Conservation (phyloP, 2,888 invertebrate genomes). For the Operophtera brumata region DNA sequence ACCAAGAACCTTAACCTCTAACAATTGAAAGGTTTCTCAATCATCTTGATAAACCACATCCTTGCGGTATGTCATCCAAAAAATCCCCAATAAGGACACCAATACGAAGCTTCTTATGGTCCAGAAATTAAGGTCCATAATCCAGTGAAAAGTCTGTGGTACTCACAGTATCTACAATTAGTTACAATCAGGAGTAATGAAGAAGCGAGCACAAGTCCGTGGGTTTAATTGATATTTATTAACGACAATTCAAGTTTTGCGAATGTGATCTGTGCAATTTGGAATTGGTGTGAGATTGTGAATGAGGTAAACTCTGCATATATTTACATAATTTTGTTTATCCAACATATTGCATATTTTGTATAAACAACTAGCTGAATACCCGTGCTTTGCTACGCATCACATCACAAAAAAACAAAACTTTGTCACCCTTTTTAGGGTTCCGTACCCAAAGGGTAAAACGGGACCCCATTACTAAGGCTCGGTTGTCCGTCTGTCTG, state of each 20-base stretch:
- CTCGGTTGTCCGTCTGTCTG: no score
- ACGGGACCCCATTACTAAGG: no score
- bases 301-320: not conserved
- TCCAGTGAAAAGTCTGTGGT: not conserved
- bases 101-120: not conserved
- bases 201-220: conserved; percentile 38
- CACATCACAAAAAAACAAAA: no score
- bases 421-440: no score
- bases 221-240: conserved; percentile 67
- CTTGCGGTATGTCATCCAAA: not conserved
- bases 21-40: no score
- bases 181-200: conserved; percentile 49
- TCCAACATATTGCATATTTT: no score
- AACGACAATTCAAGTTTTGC: conserved; percentile 47
- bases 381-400: no score
- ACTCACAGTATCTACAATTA: conserved; percentile 40
- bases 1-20: no score
- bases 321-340: no score
- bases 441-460: no score
- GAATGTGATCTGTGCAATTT: conserved; percentile 27
- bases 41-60: no score
- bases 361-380: no score
- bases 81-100: not conserved
- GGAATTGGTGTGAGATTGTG: conserved; percentile 20
- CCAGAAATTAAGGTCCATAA: conserved; percentile 1